phyloP scores from a whole-genome alignment of 2,797 vertebrate genomes.

The Champsocephalus gunnari region DNA sequence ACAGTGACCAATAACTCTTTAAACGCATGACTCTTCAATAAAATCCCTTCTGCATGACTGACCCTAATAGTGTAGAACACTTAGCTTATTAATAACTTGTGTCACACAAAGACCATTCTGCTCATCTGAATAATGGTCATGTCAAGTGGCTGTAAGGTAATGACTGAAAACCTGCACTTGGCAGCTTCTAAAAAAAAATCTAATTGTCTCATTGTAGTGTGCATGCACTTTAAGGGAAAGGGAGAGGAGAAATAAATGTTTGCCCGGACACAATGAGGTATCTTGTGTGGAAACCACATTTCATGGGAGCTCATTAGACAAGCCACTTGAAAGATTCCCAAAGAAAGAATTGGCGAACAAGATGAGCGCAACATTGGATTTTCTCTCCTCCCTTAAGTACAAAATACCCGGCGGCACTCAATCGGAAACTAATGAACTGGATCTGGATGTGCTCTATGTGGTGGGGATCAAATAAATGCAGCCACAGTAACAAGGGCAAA shows the following conservation, averaged over 20 bases:
- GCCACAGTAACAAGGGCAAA: slow-evolving; percentile 31
- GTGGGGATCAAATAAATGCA: slow-evolving; percentile 28
- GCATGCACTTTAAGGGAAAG: neutral
- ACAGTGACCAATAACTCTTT: neutral
- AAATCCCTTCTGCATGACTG: neutral
- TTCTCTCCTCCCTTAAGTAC: slow-evolving; percentile 38
- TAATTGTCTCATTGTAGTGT: slow-evolving; percentile 20
- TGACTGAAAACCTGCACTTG: slow-evolving; percentile 40
- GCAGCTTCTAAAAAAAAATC: slow-evolving; percentile 38
- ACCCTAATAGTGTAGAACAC: slow-evolving; percentile 19
- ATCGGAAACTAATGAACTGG: slow-evolving; percentile 53
- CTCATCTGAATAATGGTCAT: slow-evolving; percentile 23
- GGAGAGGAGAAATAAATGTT: slow-evolving; percentile 53
- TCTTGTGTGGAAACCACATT: slow-evolving; percentile 81
- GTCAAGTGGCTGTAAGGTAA: slow-evolving; percentile 22
- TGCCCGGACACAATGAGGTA: slow-evolving; percentile 65
- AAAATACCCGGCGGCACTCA: slow-evolving; percentile 35
- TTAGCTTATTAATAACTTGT: neutral
- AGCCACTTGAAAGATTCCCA: slow-evolving; percentile 79
- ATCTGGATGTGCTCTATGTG: slow-evolving; percentile 31
- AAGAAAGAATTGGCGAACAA: slow-evolving; percentile 60
- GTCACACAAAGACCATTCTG: slow-evolving; percentile 1
- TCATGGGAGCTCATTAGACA: slow-evolving; percentile 87
- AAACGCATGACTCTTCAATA: neutral
- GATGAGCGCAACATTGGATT: slow-evolving; percentile 54